Evolutionary conservation across 2,113 vertebrate species (phyloP).

Genomic region (Brachirus orientalis): DNA sequence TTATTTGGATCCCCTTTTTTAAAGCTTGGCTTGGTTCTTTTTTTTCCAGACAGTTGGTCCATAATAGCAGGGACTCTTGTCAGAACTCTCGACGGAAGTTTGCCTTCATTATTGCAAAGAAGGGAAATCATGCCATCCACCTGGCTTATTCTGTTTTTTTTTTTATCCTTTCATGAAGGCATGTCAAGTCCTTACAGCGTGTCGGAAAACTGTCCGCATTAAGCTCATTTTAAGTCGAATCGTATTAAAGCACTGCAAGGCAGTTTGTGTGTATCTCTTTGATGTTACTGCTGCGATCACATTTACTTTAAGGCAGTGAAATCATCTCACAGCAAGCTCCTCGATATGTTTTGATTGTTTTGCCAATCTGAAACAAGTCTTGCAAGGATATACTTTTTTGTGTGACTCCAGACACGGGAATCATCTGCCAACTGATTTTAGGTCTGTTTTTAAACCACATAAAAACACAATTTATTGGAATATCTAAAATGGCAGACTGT

Average conservation of each 20-base stretch:
- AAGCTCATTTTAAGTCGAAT: constrained; percentile 30
- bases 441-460: constrained; percentile 15
- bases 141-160: constrained; percentile 19
- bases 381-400: constrained; percentile 14
- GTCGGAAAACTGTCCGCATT: constrained; percentile 23
- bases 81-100: constrained; percentile 1
- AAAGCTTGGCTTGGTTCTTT: constrained; percentile 12
- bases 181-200: constrained; percentile 24
- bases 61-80: constrained; percentile 13
- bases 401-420: constrained; percentile 10
- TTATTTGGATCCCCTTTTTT: constrained; percentile 38
- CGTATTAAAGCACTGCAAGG: constrained; percentile 15
- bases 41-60: constrained; percentile 35
- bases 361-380: constrained; percentile 28
- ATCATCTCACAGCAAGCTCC: constrained; percentile 28
- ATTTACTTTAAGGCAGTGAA: constrained; percentile 8
- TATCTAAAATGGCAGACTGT: constrained; percentile 33
- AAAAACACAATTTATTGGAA: constrained; percentile 27
- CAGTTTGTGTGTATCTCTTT: constrained; percentile 30
- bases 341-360: constrained; percentile 30
- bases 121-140: constrained; percentile 1
- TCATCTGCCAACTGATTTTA: constrained; percentile 26
- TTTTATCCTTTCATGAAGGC: constrained; percentile 8
- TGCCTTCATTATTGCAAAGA: background rate
- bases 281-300: constrained; percentile 37